Base-by-base conservation (phyloP, 2,797 vertebrate genomes). In the Myotis pilosus region DNA sequence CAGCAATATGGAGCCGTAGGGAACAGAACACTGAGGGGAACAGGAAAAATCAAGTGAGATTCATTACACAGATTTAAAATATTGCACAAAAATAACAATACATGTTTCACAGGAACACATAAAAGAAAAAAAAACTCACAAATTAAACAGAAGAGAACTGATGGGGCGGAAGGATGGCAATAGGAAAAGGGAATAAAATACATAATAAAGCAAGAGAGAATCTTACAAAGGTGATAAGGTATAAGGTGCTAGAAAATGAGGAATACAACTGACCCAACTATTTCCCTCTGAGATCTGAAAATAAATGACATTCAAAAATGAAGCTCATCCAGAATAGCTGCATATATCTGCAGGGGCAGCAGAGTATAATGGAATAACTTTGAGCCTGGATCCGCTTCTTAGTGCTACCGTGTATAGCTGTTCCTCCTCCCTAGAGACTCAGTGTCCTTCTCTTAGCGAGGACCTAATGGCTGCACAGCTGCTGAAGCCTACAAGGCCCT, bases 401-500 rank as follows among this genome's bases (percentile, higher is more conserved):
- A 6, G 47, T 13, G 22, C 23, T 6, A 1, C 16, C 16, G 0
- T 1, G 30, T 28, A 23, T 0, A 36, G 64, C 20, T 6, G 8
- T 33, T 55, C 82, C 25, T 83, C 51, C 33, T 60, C 71, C 72
- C 53, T 22, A 30, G 19, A 79, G 64, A 23, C 10, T 53, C 51
- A 62, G 4, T 4, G 30, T 19, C 82, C 51, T 55, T 38, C 71
- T 72, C 69, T 62, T 10, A 11, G 10, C 0, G 9, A 38, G 6
- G 62, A 41, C 22, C 28, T 30, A 28, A 38, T 8, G 38, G 41
- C 41, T 22, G 33, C 16, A 62, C 6, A 15, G 36, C 51, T 4
- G 12, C 28, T 74, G 41, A 60, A 19, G 28, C 49, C 86, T 28
- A 41, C 2, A 8, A 36, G 33, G 49, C 33, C 41, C 66, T 75